These are phyloP conservation scores for Takifugu bimaculatus DNA, from an alignment of 2,113 vertebrate genomes.

Conservation along the genomic window DNA sequence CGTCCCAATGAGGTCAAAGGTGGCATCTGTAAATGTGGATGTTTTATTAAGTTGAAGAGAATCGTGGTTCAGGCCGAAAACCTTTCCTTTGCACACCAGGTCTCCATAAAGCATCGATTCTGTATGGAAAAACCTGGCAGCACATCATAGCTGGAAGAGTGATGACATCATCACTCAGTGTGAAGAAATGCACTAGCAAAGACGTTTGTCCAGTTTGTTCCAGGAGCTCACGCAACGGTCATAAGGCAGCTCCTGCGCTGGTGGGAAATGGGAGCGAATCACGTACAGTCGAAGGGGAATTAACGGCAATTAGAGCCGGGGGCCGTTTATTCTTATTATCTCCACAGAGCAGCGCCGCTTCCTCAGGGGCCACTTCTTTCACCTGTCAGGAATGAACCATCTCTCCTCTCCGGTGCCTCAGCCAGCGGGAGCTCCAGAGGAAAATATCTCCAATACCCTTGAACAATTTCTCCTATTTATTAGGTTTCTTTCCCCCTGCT, in stretches of 20 bases:
- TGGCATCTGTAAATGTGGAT: too few species aligned
- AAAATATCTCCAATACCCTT: conserved; percentile 15
- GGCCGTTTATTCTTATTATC: conserved; percentile 31
- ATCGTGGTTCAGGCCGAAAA: too few species aligned
- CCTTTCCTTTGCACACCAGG: too few species aligned
- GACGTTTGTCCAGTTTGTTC: too few species aligned
- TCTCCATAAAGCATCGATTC: neutral
- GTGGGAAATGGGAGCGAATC: conserved; percentile 41
- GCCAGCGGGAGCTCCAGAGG: conserved; percentile 14
- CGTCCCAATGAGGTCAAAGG: too few species aligned
- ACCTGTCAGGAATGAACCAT: conserved; percentile 56
- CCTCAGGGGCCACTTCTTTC: conserved; percentile 33
- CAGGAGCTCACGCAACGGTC: conserved; percentile 12
- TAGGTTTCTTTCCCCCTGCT: neutral
- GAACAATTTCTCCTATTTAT: conserved; percentile 9
- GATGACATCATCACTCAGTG: too few species aligned
- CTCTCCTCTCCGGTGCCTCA: conserved; percentile 41
- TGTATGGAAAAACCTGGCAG: conserved; percentile 14
- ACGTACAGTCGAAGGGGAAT: conserved; percentile 47
- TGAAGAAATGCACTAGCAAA: too few species aligned
- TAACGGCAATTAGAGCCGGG: conserved; percentile 48
- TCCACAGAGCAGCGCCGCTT: conserved; percentile 43
- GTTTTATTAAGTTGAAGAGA: too few species aligned
- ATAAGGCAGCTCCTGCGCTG: conserved; percentile 26
- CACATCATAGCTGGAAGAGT: too few species aligned